Evolutionary conservation across 2,113 vertebrate species (phyloP), one percentile per base, ranked within the genome.

Genomic region (Tyrannus savana): DNA sequence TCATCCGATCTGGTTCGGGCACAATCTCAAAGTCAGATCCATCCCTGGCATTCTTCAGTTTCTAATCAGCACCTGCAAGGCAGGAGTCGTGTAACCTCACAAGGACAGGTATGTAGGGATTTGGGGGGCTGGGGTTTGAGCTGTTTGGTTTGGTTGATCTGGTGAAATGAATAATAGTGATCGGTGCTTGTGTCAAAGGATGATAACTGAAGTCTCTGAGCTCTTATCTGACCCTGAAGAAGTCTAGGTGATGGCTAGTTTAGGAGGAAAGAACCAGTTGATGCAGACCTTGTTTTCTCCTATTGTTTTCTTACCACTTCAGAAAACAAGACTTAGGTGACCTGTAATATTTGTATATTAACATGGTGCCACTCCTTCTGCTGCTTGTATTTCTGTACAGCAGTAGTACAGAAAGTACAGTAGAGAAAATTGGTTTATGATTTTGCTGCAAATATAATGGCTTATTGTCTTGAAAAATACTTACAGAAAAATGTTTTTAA

Each of bases 51-150:
- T 89, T 94, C 98, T 66, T 95, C 98, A 10, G 81, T 95, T 90
- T 96, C 98, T 75, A 97, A 95, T 93, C 97, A 97, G 59, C 97
- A 97, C 82, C 84, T 96, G 69, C 97, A 97, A 60, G 98, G 97
- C 55, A 92, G 97, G 95, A 97, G 89, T 67, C 96, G 88, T 44
- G 49, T 88, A 19, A 79, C 93, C 81, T 97, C 81, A 82, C 97
- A 98, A 63, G 97, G 96, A 87, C 98, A 98, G 98, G 98, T 98
- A 98, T 81, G 98, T 90, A 66, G 49, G n/a, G 49, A 11, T 84
- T 73, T 52, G 47, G 42, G 49, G 17, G 28, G 1, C 12, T 14
- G 4, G 33, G 23, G 13, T 4, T 67, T 49, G 64, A 50, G 14
- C 50, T 46, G 28, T 23, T 71, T 42, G 9, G 7, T 84, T 85